Percentiles rank a stretch among this genome's conserved stretches.
Conservation (phyloP, 2,797 vertebrate species). For the Oreonectes daqikongensis region DNA sequence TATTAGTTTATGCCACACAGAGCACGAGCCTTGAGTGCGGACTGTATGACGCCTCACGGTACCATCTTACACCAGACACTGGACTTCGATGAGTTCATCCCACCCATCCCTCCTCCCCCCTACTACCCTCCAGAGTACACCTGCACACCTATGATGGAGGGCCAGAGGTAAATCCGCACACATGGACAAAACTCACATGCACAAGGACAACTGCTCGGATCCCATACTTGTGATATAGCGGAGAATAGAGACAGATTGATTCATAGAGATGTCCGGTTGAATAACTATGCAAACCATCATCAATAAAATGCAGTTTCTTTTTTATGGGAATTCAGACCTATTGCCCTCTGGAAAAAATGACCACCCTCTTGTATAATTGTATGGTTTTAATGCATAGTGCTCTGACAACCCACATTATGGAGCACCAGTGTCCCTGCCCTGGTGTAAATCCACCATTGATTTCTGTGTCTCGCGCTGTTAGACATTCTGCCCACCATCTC, state of each 20-base stretch:
- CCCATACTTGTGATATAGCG: conserved; percentile 2
- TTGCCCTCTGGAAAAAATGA: neutral
- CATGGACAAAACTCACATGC: neutral
- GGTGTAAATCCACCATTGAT: conserved; percentile 53
- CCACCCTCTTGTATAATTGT: conserved; percentile 4
- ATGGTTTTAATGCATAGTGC: conserved; percentile 13
- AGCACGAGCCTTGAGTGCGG: conserved; percentile 79
- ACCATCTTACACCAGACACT: conserved; percentile 91
- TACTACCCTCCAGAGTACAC: conserved; percentile 98
- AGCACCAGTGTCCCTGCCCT: conserved; percentile 18
- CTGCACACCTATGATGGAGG: conserved; percentile 88
- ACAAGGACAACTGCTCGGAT: neutral
- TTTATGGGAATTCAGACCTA: neutral
- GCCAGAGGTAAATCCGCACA: conserved; percentile 82
- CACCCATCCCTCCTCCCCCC: conserved; percentile 94
- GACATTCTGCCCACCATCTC: conserved; percentile 33
- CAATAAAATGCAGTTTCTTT: neutral
- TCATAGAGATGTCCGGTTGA: neutral
- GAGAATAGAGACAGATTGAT: neutral
- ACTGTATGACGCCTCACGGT: conserved; percentile 92
- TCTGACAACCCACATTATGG: neutral
- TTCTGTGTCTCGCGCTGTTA: conserved; percentile 40
- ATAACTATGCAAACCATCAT: conserved; percentile 17
- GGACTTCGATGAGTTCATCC: conserved; percentile 97
- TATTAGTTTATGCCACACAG: conserved; percentile 93